Evolutionary conservation across 2,888 invertebrate species (phyloP), one percentile per base, ranked within the genome.

Genomic region (Copidosoma aretas): DNA sequence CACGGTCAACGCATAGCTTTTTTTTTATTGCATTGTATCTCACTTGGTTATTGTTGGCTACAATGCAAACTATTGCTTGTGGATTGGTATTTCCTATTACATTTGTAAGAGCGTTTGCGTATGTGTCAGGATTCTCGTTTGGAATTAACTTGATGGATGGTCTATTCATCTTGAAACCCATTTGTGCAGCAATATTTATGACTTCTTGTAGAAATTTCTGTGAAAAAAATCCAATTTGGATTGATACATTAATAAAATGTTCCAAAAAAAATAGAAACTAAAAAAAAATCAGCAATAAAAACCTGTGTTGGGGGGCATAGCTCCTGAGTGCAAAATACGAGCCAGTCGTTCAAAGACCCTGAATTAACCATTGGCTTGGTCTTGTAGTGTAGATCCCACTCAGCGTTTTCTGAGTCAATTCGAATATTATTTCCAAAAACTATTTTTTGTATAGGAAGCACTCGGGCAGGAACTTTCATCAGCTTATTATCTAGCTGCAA

Each of bases 1-100:
- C 90, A 43, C 91, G 86, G 73, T 94, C 93, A 0, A 93, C 88
- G n/a, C 89, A 91, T 72, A 92, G 91, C 73, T 91, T 92, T 80
- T 95, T 95, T 81, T 98, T 98, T 12, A 98, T 92, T 0, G 93
- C 92, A 61, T 91, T 89, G 77, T 98, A 87, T 65, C 91, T 86
- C 76, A 96, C 95, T 0, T 90, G 85, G 43, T 89, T 88, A 73
- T 90, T 89, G 63, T 89, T 87, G 0, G 89, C 86, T 0, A 95
- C 86, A 0, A 95, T 86, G 66, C 90, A 87, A 78, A 93, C 81
- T 1, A 93, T 85, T 25, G 93, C 73, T 1, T 89, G 86, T 0
- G 91, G 92, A 79, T 88, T 88, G 15, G 79, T 80, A 14, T 84
- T 78, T 0, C 86, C 86, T 10, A 89, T 86, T 0, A 89, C 84